These are phyloP conservation scores for Campylomormyrus numenius DNA, from an alignment of 2,113 vertebrate species.

Conservation along the genomic window DNA sequence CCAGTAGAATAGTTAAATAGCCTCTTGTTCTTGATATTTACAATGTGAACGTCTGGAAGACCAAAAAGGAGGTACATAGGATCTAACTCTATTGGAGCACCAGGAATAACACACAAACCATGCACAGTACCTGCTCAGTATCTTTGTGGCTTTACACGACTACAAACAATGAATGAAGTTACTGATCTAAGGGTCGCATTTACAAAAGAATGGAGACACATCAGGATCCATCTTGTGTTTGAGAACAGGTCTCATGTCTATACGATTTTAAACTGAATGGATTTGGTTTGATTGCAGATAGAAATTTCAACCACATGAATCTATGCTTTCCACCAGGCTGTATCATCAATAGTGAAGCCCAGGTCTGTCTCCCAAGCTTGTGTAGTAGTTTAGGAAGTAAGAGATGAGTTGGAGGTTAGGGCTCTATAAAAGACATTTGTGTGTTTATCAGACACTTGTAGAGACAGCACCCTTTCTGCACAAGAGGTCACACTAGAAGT, in stretches of 20 bases:
- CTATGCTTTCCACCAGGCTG: not conserved
- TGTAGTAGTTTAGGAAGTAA: not conserved
- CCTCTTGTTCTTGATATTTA: not conserved
- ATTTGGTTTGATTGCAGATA: not conserved
- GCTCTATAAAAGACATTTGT: not conserved
- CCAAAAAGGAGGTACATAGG: not conserved
- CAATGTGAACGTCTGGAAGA: not conserved
- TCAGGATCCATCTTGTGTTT: not conserved
- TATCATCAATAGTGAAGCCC: not conserved
- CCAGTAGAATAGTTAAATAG: slow-evolving; percentile 54
- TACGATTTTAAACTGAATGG: not conserved
- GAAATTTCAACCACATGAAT: not conserved
- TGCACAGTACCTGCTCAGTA: not conserved
- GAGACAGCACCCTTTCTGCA: not conserved
- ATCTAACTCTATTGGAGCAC: too few species aligned
- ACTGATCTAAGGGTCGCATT: not conserved
- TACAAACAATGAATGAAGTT: not conserved
- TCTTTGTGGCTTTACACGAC: not conserved
- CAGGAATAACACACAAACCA: too few species aligned
- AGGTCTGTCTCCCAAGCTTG: not conserved
- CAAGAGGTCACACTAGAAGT: not conserved
- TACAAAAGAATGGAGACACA: not conserved
- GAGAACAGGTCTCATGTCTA: not conserved
- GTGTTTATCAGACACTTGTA: not conserved
- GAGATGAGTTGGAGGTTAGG: not conserved